phyloP scores from a whole-genome alignment of 2,797 vertebrate species.

The Anniella stebbinsi region DNA sequence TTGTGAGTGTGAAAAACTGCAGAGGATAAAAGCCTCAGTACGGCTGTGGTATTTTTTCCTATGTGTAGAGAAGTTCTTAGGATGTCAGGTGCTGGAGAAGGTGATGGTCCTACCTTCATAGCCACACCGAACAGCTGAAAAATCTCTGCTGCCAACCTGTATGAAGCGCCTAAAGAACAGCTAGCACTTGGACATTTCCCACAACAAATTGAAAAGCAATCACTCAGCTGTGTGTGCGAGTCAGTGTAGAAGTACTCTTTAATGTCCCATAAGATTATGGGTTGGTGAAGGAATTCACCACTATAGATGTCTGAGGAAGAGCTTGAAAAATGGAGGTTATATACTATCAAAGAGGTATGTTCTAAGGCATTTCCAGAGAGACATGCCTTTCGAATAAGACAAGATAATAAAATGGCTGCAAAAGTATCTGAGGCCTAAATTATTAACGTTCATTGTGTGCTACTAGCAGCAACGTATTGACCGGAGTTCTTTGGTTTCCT shows the following conservation, averaged over 20 bases:
- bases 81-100: neutral
- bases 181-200: neutral
- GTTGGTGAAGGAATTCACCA: neutral
- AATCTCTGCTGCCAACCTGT: neutral
- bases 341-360: neutral
- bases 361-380: conserved; percentile 9
- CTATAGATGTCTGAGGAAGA: neutral
- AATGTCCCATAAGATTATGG: neutral
- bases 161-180: neutral
- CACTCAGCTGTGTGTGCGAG: neutral
- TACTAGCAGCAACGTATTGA: conserved; percentile 13
- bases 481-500: conserved; percentile 10
- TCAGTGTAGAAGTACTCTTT: no score
- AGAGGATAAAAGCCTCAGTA: no score
- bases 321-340: neutral
- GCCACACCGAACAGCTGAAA: neutral
- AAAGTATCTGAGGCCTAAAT: conserved; percentile 17
- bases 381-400: conserved; percentile 2
- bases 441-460: conserved; percentile 26
- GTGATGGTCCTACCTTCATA: neutral
- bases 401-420: conserved; percentile 21
- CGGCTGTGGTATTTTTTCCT: no score
- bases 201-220: neutral
- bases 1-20: no score
- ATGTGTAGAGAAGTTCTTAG: neutral